Evolutionary conservation across 2,888 invertebrate species (phyloP).

Genomic region (Cheiracanthium punctorium): DNA sequence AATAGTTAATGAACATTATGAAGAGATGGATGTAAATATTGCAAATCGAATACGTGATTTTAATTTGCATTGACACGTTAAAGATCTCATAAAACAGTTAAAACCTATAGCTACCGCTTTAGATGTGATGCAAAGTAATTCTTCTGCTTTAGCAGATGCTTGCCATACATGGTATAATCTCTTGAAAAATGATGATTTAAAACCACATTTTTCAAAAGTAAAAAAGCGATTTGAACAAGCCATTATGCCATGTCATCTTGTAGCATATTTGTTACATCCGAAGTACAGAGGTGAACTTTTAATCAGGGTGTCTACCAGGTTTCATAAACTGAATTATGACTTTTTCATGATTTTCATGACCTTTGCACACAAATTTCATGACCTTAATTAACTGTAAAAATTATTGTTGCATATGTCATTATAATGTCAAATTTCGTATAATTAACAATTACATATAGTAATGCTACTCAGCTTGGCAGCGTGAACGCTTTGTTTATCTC

Average conservation of each 20-base stretch:
- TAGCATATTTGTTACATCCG: constrained; percentile 1
- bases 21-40: constrained; percentile 1
- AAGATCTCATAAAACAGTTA: background rate
- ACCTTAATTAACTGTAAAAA: too few species aligned
- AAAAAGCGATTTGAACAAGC: background rate
- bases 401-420: too few species aligned
- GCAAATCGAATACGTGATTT: background rate
- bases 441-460: too few species aligned
- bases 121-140: background rate
- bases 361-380: too few species aligned
- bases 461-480: too few species aligned
- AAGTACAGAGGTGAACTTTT: constrained; percentile 7
- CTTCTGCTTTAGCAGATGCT: background rate
- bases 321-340: too few species aligned
- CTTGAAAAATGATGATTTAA: background rate
- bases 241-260: background rate
- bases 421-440: too few species aligned
- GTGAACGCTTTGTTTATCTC: too few species aligned
- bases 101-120: background rate
- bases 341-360: too few species aligned
- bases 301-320: too few species aligned
- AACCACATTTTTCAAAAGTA: background rate
- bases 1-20: background rate
- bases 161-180: background rate
- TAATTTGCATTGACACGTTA: background rate